These are phyloP conservation scores for Uria aalge DNA, from an alignment of 2,113 vertebrate genomes.

Conservation along the genomic window DNA sequence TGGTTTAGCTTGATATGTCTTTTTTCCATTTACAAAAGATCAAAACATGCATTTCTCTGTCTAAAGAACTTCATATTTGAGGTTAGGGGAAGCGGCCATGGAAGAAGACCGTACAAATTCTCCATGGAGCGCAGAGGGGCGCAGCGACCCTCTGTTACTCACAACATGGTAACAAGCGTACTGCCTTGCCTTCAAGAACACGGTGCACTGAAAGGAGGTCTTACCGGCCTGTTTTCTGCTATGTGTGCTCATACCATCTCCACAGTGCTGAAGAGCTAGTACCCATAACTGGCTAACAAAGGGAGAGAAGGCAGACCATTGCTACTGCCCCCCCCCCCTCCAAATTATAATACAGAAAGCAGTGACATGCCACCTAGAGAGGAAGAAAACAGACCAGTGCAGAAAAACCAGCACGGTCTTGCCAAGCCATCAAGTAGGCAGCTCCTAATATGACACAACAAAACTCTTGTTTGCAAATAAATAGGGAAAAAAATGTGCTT, in stretches of 20 bases:
- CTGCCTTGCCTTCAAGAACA: neutral
- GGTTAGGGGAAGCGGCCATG: neutral
- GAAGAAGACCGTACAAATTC: neutral
- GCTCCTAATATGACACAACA: neutral
- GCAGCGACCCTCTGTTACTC: neutral
- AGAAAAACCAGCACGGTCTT: neutral
- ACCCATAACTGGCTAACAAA: neutral
- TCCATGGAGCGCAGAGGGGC: fast-evolving
- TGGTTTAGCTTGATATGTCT: neutral
- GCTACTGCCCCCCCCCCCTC: neutral
- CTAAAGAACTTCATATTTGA: neutral
- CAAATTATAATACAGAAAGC: neutral
- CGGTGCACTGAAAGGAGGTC: neutral
- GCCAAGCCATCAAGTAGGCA: neutral
- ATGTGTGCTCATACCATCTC: neutral
- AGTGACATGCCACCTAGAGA: neutral
- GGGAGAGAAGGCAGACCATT: neutral
- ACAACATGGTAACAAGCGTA: neutral
- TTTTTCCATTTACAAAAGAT: neutral
- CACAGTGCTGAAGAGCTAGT: neutral
- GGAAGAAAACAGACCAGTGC: neutral
- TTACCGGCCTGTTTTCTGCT: neutral
- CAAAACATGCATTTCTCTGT: neutral
- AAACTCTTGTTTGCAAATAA: neutral
- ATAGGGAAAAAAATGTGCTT: neutral